Evolutionary conservation across 2,113 vertebrate species (phyloP).

Genomic region (Tringa solitaria): DNA sequence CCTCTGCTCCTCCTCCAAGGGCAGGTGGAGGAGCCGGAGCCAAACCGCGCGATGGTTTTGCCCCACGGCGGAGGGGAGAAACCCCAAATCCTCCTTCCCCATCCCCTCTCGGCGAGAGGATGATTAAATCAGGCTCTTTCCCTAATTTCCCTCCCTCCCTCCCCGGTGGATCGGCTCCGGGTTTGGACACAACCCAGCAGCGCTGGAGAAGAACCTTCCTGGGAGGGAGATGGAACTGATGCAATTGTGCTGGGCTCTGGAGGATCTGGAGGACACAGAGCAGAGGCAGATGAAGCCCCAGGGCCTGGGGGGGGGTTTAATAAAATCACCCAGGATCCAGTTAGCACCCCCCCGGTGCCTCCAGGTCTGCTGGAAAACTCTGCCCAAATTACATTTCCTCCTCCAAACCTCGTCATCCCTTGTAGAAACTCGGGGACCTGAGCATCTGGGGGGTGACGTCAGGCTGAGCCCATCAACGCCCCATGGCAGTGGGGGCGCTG

Average conservation of each 20-base stretch:
- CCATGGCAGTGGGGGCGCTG: neutral
- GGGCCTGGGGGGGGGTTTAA: neutral
- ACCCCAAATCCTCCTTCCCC: neutral
- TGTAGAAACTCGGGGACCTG: rapidly evolving
- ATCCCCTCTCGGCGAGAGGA: neutral
- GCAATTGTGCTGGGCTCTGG: neutral
- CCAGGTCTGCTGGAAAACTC: neutral
- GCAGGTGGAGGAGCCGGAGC: neutral
- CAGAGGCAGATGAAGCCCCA: neutral
- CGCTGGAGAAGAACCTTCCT: neutral
- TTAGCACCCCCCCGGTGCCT: neutral
- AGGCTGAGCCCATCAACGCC: neutral
- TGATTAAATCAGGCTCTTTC: rapidly evolving
- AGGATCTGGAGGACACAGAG: neutral
- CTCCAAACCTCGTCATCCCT: neutral
- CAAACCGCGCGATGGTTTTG: rapidly evolving
- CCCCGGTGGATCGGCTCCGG: neutral
- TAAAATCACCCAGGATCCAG: neutral
- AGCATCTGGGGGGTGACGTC: neutral
- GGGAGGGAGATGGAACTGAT: neutral
- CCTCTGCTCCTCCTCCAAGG: neutral
- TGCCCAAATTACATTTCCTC: rapidly evolving
- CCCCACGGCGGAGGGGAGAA: neutral
- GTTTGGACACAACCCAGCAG: neutral
- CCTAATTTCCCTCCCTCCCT: no score